Base-by-base conservation (phyloP, 1,140 invertebrate species). In the Bombus difficillimus region DNA sequence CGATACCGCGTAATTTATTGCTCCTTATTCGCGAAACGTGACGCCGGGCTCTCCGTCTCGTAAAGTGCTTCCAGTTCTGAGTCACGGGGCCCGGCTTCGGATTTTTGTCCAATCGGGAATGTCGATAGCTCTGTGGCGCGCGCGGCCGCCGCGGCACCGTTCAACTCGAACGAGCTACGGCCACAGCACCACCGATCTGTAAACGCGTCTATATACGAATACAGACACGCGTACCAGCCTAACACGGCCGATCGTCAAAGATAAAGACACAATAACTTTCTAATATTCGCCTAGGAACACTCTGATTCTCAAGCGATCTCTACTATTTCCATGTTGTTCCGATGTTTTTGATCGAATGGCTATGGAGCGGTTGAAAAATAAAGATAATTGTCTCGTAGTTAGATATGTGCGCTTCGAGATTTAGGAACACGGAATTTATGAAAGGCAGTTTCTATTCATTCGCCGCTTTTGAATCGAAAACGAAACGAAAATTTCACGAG, bases 1-100 rank as follows among this genome's bases (percentile, higher is more conserved):
- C 91, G 93, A 94, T 95, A 95, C 91, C 93, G 92, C 87, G 88
- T 94, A 92, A 95, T 95, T 95, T 95, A 95, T 94, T 93, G 90
- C 93, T 92, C 91, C 87, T 91, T 92, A 93, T 93, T 91, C 89
- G 90, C 88, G 92, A 93, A 94, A 94, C 92, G 92, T 92, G 92
- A 94, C 88, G 89, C 91, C 89, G 90, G 91, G 84, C 90, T 89
- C 90, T 81, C 76, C 82, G 85, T 85, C 92, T 92, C 92, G 93
- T 94, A 93, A 92, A 93, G 90, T 93, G 92, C 92, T 93, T 92
- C 92, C 87, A 94, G 90, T 93, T 94, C 91, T 93, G 93, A 93
- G 86, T 93, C 93, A 94, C 88, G 86, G 88, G 78, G 77, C 81
- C 86, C 69, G 77, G 84, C 85, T 72, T 9, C 34, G 84, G 74